phyloP scores from a whole-genome alignment of 2,113 vertebrate genomes.

The Meleagris gallopavo region DNA sequence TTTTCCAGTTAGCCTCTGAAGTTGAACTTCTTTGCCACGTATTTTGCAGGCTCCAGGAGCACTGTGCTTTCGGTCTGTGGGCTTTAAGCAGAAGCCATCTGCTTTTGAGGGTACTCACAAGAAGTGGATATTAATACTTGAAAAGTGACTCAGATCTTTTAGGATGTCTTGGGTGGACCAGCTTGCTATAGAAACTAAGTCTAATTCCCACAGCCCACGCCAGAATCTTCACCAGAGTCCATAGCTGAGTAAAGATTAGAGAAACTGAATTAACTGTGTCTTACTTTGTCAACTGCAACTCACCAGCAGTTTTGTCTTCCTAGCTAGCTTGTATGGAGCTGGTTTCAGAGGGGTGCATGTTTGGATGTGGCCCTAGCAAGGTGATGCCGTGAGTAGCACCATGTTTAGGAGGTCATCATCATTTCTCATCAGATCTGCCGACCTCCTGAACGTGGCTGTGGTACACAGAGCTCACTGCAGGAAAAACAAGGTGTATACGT shows the following conservation, averaged over 20 bases:
- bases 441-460: background rate
- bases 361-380: background rate
- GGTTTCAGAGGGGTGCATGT: background rate
- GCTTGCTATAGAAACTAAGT: background rate
- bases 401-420: background rate
- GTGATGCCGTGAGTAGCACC: background rate
- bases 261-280: background rate
- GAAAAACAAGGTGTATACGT: background rate
- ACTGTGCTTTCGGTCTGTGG: background rate
- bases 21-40: background rate
- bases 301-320: background rate
- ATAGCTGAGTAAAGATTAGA: background rate
- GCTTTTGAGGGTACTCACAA: background rate
- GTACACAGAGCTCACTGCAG: background rate
- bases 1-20: background rate
- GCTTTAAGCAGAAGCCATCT: background rate
- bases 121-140: background rate
- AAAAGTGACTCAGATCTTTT: background rate
- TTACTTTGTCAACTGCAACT: background rate
- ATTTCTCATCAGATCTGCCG: background rate
- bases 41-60: background rate
- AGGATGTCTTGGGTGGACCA: background rate
- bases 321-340: background rate
- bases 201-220: background rate
- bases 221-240: background rate